Evolutionary conservation across 2,113 vertebrate species (phyloP).

Genomic region (Actenoides lindsayi): DNA sequence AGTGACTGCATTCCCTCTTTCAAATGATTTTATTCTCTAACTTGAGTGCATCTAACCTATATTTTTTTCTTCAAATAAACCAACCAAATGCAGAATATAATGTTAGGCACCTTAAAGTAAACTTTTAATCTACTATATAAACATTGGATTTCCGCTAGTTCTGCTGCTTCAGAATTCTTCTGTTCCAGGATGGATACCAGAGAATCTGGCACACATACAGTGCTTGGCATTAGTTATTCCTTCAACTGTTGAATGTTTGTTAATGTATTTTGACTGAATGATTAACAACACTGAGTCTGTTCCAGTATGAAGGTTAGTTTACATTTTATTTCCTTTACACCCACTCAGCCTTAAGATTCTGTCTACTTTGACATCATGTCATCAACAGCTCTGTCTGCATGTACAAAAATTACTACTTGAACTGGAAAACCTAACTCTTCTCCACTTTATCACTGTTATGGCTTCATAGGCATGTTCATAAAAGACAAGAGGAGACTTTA

Average conservation of each 20-base stretch:
- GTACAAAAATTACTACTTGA: neutral
- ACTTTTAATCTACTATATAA: neutral
- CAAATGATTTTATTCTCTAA: neutral
- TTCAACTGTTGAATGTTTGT: neutral
- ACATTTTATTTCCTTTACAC: neutral
- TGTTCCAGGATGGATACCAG: neutral
- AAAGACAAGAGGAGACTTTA: neutral
- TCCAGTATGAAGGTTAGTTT: neutral
- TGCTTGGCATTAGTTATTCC: neutral
- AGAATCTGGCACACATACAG: neutral
- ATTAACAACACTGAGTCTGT: neutral
- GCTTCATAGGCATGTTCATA: neutral
- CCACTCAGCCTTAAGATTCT: neutral
- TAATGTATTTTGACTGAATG: neutral
- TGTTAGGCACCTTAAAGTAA: neutral
- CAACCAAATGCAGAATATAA: neutral
- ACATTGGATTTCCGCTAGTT: neutral
- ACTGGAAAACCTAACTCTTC: neutral
- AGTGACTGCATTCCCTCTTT: neutral
- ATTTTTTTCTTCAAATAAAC: neutral
- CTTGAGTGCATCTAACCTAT: neutral
- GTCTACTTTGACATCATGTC: neutral
- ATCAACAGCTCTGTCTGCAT: neutral
- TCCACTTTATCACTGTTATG: neutral
- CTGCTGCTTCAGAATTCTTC: neutral